Evolutionary conservation across 2,797 vertebrate species (phyloP).

Genomic region (Notoglanidium macrostoma): DNA sequence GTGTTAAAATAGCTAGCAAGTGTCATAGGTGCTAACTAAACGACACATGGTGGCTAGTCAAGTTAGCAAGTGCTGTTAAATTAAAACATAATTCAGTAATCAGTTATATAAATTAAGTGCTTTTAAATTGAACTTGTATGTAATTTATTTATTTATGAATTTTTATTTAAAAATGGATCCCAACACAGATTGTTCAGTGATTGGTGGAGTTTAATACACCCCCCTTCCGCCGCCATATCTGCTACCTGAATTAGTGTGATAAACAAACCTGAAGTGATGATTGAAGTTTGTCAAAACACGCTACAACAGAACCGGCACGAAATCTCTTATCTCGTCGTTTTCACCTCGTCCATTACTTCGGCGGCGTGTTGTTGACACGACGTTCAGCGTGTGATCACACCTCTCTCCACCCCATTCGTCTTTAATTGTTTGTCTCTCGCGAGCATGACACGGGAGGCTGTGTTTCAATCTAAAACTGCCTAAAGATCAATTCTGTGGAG

Average conservation of each 20-base stretch:
- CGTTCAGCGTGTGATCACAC: background rate
- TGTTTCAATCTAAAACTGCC: background rate
- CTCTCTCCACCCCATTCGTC: background rate
- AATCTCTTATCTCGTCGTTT: background rate
- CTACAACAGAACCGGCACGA: background rate
- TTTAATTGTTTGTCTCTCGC: background rate
- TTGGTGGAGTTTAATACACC: background rate
- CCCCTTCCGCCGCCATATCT: background rate
- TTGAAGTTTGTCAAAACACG: background rate
- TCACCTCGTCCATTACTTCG: background rate
- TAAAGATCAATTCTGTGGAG: background rate
- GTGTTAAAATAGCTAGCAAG: background rate
- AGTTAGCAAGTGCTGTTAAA: background rate
- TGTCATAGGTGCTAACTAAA: background rate
- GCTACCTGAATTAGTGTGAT: background rate
- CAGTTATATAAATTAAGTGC: too few species aligned
- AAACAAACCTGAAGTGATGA: background rate
- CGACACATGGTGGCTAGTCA: background rate
- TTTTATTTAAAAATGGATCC: too few species aligned
- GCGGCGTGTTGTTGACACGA: background rate
- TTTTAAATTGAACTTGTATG: too few species aligned
- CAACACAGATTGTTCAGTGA: background rate
- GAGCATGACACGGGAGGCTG: background rate
- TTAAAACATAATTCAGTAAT: background rate
- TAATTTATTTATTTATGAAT: too few species aligned